Evolutionary conservation across 1,140 invertebrate genomes (phyloP).

Genomic region (Ostrea denselamellosa): DNA sequence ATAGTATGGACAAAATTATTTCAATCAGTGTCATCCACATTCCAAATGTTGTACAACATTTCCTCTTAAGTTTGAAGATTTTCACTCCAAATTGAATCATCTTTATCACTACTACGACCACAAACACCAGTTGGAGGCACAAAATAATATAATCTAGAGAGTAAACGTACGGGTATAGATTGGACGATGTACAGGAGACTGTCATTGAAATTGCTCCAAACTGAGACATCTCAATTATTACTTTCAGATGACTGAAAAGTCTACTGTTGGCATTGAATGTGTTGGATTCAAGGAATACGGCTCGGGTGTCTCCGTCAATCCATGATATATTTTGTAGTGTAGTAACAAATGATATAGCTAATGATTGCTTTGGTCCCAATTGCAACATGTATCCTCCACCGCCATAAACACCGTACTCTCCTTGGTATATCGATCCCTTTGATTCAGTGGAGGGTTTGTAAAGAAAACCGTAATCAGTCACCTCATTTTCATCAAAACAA

Average conservation of each 20-base stretch:
- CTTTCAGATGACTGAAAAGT: constrained; percentile 74
- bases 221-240: constrained; percentile 77
- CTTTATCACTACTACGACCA: constrained; percentile 56
- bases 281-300: constrained; percentile 80
- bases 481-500: constrained; percentile 56
- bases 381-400: constrained; percentile 48
- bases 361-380: constrained; percentile 51
- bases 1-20: constrained; percentile 68
- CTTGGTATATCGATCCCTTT: constrained; percentile 14
- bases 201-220: constrained; percentile 69
- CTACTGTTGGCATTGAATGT: constrained; percentile 80
- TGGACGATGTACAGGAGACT: constrained; percentile 62
- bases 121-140: constrained; percentile 63
- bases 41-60: constrained; percentile 14
- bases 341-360: constrained; percentile 63
- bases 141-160: constrained; percentile 66
- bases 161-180: constrained; percentile 68
- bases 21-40: constrained; percentile 55
- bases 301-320: constrained; percentile 80
- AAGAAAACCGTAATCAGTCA: constrained; percentile 46
- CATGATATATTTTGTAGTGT: constrained; percentile 75
- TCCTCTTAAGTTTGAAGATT: neutral
- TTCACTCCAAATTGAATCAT: neutral
- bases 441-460: neutral
- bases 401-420: constrained; percentile 43